These are phyloP conservation scores for Chloropsis hardwickii DNA, from an alignment of 2,113 vertebrate genomes.

Conservation along the genomic window DNA sequence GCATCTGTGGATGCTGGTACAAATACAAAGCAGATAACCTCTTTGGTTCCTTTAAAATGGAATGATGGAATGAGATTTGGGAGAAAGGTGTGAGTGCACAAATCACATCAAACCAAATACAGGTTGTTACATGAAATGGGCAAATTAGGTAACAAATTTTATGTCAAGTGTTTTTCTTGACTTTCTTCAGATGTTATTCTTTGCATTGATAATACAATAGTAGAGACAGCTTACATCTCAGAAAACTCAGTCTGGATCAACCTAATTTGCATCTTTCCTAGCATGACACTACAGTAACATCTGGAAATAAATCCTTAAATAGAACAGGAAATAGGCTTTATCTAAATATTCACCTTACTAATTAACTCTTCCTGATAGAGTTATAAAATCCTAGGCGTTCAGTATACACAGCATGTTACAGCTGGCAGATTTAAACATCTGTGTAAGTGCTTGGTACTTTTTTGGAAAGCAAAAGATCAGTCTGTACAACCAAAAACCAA, in stretches of 20 bases:
- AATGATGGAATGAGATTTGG: background rate
- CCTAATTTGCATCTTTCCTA: background rate
- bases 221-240: background rate
- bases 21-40: background rate
- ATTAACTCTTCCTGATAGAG: background rate
- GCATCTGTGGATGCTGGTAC: background rate
- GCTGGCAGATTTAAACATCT: background rate
- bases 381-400: background rate
- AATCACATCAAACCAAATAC: background rate
- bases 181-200: background rate
- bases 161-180: background rate
- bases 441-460: background rate
- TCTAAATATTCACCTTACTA: background rate
- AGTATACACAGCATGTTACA: background rate
- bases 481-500: background rate
- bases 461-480: background rate
- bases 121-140: background rate
- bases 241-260: background rate
- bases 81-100: background rate
- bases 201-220: background rate
- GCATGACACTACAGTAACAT: background rate
- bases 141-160: background rate
- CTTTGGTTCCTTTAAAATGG: background rate
- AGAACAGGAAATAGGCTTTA: background rate
- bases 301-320: background rate